Conservation (phyloP, 2,888 invertebrate species). For the Anodontia alba region DNA sequence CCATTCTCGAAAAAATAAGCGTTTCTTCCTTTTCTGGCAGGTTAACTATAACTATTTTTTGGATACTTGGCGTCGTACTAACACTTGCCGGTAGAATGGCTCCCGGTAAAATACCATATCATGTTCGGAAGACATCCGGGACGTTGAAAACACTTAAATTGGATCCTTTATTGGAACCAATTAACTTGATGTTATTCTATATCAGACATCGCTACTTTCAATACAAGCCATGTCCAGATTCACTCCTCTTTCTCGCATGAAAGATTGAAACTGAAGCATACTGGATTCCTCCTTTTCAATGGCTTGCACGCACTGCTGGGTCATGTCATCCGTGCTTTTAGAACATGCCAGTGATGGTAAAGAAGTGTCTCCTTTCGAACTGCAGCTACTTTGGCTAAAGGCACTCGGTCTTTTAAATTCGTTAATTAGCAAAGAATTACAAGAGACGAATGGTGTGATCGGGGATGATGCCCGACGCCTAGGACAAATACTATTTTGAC, state of each 20-base stretch:
- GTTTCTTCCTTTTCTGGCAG: no score
- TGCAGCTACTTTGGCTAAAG: conserved; percentile 37
- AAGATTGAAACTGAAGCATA: conserved; percentile 78
- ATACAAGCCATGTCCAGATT: conserved; percentile 79
- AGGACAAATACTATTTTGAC: conserved; percentile 27
- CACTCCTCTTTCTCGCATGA: conserved; percentile 76
- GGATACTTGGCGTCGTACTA: no score
- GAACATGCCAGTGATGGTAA: conserved; percentile 12
- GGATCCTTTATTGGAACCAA: no score
- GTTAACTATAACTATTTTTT: no score
- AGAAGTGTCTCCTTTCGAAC: conserved; percentile 37
- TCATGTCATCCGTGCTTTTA: conserved; percentile 55
- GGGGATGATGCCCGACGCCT: conserved; percentile 55
- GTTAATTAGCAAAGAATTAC: conserved; percentile 14
- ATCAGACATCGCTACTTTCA: conserved; percentile 81
- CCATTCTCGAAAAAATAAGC: no score
- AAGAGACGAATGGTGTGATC: conserved; percentile 34
- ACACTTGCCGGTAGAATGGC: no score
- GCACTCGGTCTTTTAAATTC: conserved; percentile 41
- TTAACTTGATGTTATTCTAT: no score
- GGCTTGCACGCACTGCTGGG: conserved; percentile 39
- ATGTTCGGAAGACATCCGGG: no score
- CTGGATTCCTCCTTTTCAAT: conserved; percentile 74
- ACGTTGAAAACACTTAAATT: no score
- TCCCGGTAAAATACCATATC: no score